A percentile compares a stretch with the other conserved stretches of the same genome.
phyloP scores from a whole-genome alignment of 1,140 invertebrate genomes.

The Stegodyphus mimosarum region DNA sequence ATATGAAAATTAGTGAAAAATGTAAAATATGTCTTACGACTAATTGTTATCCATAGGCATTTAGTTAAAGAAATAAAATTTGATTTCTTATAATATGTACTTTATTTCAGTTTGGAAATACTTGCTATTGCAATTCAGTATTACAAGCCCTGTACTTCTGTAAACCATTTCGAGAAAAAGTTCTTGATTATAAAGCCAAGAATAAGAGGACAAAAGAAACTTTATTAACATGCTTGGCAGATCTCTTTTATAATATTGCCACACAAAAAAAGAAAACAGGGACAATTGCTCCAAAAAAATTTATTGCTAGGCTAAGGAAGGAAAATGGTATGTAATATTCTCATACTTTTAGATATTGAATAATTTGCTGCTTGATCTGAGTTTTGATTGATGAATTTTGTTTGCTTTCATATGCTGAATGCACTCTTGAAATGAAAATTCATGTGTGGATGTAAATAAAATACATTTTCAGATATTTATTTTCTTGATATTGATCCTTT shows the following conservation, averaged over 20 bases:
- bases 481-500: no score
- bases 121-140: conserved; percentile 99
- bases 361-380: no score
- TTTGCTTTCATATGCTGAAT: no score
- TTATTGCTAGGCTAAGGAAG: conserved; percentile 96
- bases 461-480: no score
- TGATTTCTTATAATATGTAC: neutral
- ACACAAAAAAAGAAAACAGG: conserved; percentile 99
- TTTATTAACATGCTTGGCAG: conserved; percentile 94
- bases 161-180: conserved; percentile 97
- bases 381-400: no score
- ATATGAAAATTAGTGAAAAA: no score
- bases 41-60: no score
- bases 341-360: no score
- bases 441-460: no score
- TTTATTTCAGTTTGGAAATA: conserved; percentile 96
- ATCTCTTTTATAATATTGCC: conserved; percentile 98
- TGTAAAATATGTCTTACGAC: no score
- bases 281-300: conserved; percentile 99
- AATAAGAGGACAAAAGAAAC: conserved; percentile 98
- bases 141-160: conserved; percentile 99
- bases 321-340: conserved; percentile 84
- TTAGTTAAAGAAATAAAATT: no score
- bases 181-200: conserved; percentile 97
- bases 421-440: no score